phyloP scores from a whole-genome alignment of 2,888 invertebrate species.

The Cabera pusaria region DNA sequence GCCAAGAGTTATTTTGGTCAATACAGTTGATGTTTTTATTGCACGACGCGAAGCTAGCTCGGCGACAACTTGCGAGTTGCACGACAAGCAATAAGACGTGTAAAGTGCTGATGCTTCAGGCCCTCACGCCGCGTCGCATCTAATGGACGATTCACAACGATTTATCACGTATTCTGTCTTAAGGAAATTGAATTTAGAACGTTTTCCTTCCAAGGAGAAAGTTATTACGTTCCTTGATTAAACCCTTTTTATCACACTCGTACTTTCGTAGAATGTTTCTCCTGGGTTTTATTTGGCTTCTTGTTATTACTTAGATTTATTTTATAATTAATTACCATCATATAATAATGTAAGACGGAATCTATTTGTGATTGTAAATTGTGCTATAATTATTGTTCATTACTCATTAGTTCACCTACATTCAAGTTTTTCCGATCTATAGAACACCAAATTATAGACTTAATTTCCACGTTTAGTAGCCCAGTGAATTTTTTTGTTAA shows the following conservation, averaged over 20 bases:
- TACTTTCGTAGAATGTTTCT: conserved; percentile 19
- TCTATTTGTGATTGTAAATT: no score
- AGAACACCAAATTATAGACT: no score
- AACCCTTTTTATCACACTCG: conserved; percentile 52
- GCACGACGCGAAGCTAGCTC: conserved; percentile 67
- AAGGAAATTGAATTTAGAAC: conserved; percentile 71
- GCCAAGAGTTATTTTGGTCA: conserved; percentile 83
- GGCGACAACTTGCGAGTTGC: conserved; percentile 54
- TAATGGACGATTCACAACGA: conserved; percentile 74
- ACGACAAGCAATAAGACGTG: conserved; percentile 74
- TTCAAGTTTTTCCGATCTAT: no score
- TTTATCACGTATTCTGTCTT: conserved; percentile 75
- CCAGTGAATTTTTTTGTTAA: no score
- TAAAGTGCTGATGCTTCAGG: conserved; percentile 64
- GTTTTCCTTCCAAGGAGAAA: conserved; percentile 56
- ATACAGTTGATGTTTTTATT: conserved; percentile 82
- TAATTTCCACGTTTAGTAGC: no score
- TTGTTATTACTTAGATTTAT: no score
- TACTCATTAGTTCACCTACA: no score
- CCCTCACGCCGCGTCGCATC: conserved; percentile 71
- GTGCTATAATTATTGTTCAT: no score
- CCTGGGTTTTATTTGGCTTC: conserved; percentile 2
- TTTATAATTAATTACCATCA: no score
- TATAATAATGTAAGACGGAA: no score
- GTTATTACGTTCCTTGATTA: conserved; percentile 63